Evolutionary conservation across 1,140 invertebrate species (phyloP).

Genomic region (Ooceraea biroi): DNA sequence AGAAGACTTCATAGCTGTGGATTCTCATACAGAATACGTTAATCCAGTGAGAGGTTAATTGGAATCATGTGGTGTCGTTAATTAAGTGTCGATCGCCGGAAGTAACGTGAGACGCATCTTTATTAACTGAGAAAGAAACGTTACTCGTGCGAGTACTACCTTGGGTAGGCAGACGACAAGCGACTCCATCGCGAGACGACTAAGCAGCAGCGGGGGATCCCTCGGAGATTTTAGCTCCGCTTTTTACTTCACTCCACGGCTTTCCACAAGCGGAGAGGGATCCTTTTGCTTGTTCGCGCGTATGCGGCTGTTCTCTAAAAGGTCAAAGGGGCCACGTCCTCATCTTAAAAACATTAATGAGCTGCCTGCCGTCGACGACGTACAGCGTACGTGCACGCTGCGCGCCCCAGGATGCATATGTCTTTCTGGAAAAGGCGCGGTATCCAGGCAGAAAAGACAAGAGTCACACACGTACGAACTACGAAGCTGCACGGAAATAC

Average conservation of each 20-base stretch:
- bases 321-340: conserved; percentile 69
- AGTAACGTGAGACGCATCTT: conserved; percentile 51
- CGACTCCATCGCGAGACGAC: conserved; percentile 53
- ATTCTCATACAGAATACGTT: too few relatives aligned
- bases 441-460: neutral
- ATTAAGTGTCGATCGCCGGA: conserved; percentile 38
- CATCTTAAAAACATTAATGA: conserved; percentile 77
- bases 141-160: conserved; percentile 36
- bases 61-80: conserved; percentile 9
- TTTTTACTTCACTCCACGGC: conserved; percentile 62
- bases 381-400: conserved; percentile 56
- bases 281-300: conserved; percentile 70
- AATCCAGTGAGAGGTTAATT: conserved; percentile 11
- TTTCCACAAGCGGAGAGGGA: conserved; percentile 41
- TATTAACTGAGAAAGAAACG: conserved; percentile 59
- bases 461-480: conserved; percentile 12
- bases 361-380: conserved; percentile 65
- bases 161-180: conserved; percentile 25
- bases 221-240: conserved; percentile 67
- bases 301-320: conserved; percentile 67
- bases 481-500: conserved; percentile 26
- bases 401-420: conserved; percentile 29
- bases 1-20: too few relatives aligned
- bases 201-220: conserved; percentile 48
- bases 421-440: conserved; percentile 42